These are phyloP conservation scores for Listronotus oregonensis DNA, from an alignment of 1,140 invertebrate genomes.

Conservation along the genomic window DNA sequence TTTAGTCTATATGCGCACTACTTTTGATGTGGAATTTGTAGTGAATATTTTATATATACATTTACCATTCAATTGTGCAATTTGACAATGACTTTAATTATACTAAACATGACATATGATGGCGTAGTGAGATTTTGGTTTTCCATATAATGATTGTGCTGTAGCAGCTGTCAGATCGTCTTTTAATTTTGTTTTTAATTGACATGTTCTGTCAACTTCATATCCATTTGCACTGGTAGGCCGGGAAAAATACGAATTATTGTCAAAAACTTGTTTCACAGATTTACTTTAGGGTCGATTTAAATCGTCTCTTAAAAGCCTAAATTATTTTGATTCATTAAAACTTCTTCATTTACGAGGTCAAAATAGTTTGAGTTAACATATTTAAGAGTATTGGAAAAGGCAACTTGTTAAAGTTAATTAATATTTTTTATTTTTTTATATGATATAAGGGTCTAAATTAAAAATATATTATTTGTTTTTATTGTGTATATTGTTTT, in stretches of 20 bases:
- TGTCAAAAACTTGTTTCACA: not conserved
- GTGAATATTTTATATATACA: constrained; percentile 41
- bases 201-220: constrained; percentile 49
- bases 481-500: too few relatives aligned
- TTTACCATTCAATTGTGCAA: constrained; percentile 46
- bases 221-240: constrained; percentile 41
- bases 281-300: too few relatives aligned
- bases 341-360: too few relatives aligned
- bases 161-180: constrained; percentile 51
- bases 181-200: constrained; percentile 41
- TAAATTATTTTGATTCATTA: too few relatives aligned
- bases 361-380: too few relatives aligned
- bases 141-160: constrained; percentile 52
- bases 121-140: constrained; percentile 49
- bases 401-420: too few relatives aligned
- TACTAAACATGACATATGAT: constrained; percentile 52
- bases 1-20: not conserved
- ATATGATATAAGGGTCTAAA: too few relatives aligned
- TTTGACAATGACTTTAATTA: constrained; percentile 47
- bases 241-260: constrained; percentile 9
- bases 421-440: too few relatives aligned
- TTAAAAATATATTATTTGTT: too few relatives aligned
- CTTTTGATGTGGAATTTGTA: constrained; percentile 8
- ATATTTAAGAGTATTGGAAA: too few relatives aligned
- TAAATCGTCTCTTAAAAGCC: too few relatives aligned